Evolutionary conservation across 1,140 invertebrate species (phyloP).

Genomic region (Zaprionus lachaisei): DNA sequence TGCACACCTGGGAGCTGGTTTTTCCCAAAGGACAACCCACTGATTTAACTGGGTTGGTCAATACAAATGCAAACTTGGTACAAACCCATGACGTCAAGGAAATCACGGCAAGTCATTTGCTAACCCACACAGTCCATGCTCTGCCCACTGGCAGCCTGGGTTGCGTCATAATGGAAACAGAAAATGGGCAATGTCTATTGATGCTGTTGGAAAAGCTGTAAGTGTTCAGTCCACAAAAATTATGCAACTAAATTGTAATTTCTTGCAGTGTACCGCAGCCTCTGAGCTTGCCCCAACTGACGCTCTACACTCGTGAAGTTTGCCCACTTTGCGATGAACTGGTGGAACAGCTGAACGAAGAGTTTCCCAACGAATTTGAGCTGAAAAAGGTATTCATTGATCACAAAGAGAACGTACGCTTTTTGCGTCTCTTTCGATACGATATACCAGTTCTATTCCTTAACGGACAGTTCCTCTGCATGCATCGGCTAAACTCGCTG

Average conservation of each 20-base stretch:
- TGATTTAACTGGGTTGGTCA: conserved; percentile 92
- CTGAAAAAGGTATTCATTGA: conserved; percentile 92
- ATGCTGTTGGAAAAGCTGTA: conserved; percentile 65
- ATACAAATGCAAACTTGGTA: conserved; percentile 96
- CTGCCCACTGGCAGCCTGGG: conserved; percentile 95
- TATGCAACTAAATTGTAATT: neutral
- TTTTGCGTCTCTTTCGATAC: conserved; percentile 90
- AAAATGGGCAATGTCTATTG: conserved; percentile 35
- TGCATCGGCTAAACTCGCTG: conserved; percentile 89
- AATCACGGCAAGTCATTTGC: conserved; percentile 98
- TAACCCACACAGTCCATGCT: conserved; percentile 95
- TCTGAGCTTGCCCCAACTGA: conserved; percentile 85
- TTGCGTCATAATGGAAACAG: conserved; percentile 86
- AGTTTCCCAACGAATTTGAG: conserved; percentile 86
- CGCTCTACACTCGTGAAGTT: conserved; percentile 92
- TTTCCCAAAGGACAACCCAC: conserved; percentile 86
- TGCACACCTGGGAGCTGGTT: conserved; percentile 53
- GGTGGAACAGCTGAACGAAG: conserved; percentile 88
- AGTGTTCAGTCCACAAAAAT: conserved; percentile 3
- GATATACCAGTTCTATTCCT: conserved; percentile 95
- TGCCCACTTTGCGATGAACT: conserved; percentile 93
- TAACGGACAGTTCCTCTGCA: conserved; percentile 93
- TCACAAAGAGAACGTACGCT: conserved; percentile 89
- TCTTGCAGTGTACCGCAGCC: conserved; percentile 41
- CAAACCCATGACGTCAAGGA: conserved; percentile 97